These are phyloP conservation scores for Heliconius melpomene DNA, from an alignment of 1,140 invertebrate species.

Conservation along the genomic window DNA sequence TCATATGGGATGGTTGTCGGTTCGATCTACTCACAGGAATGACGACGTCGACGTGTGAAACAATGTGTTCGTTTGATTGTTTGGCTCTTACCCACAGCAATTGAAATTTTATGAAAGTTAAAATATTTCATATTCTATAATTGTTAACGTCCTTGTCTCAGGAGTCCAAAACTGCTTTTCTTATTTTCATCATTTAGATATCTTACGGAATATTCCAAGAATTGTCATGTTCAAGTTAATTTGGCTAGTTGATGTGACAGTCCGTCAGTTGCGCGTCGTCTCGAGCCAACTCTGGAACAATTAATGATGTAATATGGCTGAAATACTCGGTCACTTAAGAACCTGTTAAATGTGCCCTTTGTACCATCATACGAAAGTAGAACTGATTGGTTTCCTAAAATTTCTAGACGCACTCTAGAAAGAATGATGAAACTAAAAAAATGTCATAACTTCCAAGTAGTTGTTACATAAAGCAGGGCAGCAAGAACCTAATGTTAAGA, in stretches of 20 bases:
- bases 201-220: conserved; percentile 24
- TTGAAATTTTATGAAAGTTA: background rate
- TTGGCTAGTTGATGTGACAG: conserved; percentile 45
- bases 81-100: background rate
- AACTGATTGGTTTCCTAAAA: background rate
- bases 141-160: background rate
- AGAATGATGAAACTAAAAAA: too few relatives aligned
- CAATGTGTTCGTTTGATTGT: too few relatives aligned
- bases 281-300: conserved; percentile 47
- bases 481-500: too few relatives aligned
- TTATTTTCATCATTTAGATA: background rate
- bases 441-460: too few relatives aligned
- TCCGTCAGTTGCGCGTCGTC: conserved; percentile 42
- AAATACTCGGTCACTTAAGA: conserved; percentile 32
- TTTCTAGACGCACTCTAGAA: background rate
- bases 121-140: background rate
- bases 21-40: background rate
- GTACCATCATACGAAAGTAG: background rate
- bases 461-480: too few relatives aligned
- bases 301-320: conserved; percentile 43
- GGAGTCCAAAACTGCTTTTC: background rate
- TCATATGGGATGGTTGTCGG: background rate
- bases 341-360: conserved; percentile 20
- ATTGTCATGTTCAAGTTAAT: conserved; percentile 20
- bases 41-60: too few relatives aligned